Conservation (phyloP, 2,113 vertebrate species). For the Neolamprologus toae region DNA sequence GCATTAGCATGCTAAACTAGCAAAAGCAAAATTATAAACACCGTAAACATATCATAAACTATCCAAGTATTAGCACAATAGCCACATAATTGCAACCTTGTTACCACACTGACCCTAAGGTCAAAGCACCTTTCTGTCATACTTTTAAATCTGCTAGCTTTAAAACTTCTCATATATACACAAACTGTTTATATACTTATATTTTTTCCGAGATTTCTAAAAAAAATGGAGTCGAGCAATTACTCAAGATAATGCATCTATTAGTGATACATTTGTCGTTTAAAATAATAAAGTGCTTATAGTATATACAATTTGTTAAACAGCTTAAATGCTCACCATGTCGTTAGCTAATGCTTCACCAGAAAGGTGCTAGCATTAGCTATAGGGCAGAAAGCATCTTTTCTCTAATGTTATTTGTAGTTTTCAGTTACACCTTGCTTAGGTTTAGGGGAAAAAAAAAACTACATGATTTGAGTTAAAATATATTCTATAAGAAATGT, state of each 20-base stretch:
- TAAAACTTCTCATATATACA: background rate
- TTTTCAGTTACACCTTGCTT: background rate
- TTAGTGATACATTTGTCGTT: background rate
- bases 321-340: background rate
- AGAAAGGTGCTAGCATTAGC: background rate
- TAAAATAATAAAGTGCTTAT: background rate
- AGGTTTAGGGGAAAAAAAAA: accelerated
- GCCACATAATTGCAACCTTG: background rate
- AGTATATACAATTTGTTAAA: background rate
- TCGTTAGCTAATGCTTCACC: background rate
- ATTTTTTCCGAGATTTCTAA: background rate
- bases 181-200: background rate
- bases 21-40: background rate
- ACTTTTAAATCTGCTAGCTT: background rate
- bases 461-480: background rate
- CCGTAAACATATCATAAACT: background rate
- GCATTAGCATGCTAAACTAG: background rate
- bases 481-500: background rate
- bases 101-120: background rate
- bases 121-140: background rate
- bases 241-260: background rate
- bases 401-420: background rate
- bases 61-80: background rate
- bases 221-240: background rate
- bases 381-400: background rate